Conservation (phyloP, 2,888 invertebrate genomes). For the Pimpla rufipes region DNA sequence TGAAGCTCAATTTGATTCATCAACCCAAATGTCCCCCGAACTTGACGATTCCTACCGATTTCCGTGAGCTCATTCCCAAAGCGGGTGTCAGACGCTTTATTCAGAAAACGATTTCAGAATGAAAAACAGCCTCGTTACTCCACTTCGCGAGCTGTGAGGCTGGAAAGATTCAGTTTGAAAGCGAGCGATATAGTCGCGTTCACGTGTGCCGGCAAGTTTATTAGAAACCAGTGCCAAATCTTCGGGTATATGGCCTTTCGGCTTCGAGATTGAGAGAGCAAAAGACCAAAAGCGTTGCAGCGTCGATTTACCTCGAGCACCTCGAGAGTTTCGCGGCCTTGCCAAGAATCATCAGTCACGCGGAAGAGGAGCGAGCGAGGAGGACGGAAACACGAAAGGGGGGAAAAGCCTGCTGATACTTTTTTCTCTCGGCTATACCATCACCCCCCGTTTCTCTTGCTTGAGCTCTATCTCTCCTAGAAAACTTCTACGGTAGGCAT, state of each 20-base stretch:
- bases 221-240: conserved; percentile 59
- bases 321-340: conserved; percentile 50
- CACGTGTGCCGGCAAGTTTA: conserved; percentile 48
- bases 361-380: conserved; percentile 52
- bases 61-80: neutral
- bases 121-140: conserved; percentile 17
- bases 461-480: conserved; percentile 30
- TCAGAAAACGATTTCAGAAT: conserved; percentile 10
- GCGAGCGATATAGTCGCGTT: conserved; percentile 7
- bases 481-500: conserved; percentile 61
- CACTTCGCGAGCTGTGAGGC: neutral
- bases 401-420: conserved; percentile 57
- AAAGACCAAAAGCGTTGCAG: conserved; percentile 35
- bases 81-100: neutral
- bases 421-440: conserved; percentile 43
- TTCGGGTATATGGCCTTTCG: conserved; percentile 42
- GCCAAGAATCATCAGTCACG: conserved; percentile 68
- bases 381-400: conserved; percentile 54
- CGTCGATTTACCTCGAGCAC: conserved; percentile 57
- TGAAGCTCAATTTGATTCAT: neutral
- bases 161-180: conserved; percentile 39
- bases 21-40: neutral
- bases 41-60: neutral
- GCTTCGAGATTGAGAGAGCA: conserved; percentile 22
- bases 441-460: conserved; percentile 50